phyloP scores from a whole-genome alignment of 64 coral and sea anemone species.

The Exaiptasia diaphana region DNA sequence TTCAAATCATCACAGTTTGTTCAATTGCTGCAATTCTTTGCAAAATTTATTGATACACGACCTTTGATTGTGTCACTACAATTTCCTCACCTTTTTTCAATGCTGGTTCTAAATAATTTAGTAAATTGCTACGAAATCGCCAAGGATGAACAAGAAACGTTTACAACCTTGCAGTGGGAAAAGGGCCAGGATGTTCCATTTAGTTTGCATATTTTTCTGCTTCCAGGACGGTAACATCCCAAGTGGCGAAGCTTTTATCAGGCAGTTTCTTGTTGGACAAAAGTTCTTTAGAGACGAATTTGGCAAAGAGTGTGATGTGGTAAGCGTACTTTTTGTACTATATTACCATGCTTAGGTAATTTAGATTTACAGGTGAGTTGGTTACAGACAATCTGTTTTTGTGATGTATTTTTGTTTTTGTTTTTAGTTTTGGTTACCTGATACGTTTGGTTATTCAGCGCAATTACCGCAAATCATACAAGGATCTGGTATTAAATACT shows the following conservation, averaged over 20 bases:
- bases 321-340: background rate
- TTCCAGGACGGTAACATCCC: conserved; percentile 96
- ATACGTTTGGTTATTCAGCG: conserved; percentile 98
- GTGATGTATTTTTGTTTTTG: background rate
- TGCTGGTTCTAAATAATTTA: no score
- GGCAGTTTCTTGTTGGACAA: conserved; percentile 94
- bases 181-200: no score
- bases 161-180: no score
- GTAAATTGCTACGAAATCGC: no score
- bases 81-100: no score
- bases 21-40: no score
- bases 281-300: conserved; percentile 79
- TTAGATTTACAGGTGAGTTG: background rate
- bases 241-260: conserved; percentile 89
- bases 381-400: background rate
- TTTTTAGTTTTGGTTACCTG: conserved; percentile 91
- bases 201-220: background rate
- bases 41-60: no score
- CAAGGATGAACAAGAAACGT: no score
- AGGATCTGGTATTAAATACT: conserved; percentile 88
- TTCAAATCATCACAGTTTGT: no score
- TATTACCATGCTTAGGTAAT: background rate
- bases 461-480: conserved; percentile 94
- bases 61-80: no score
- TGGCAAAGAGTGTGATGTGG: conserved; percentile 85